Percentiles rank a stretch among this genome's conserved stretches.
Evolutionary conservation across 1,140 invertebrate genomes (phyloP).

Genomic region (Microplitis demolitor): DNA sequence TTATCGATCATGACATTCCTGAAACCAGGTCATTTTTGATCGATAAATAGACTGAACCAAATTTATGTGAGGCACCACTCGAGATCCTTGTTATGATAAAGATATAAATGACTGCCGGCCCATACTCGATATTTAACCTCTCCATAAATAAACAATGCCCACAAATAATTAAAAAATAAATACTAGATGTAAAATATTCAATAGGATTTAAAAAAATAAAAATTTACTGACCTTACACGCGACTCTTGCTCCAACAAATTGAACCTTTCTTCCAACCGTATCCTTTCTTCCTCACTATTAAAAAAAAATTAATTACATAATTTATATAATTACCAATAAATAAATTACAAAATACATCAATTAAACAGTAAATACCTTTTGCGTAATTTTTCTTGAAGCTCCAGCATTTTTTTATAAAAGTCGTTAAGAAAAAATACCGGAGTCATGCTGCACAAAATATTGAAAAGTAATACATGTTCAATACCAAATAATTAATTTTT

Average conservation of each 20-base stretch:
- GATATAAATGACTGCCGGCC: neutral
- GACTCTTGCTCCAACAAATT: conserved; percentile 50
- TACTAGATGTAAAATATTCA: no score
- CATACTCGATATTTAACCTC: neutral
- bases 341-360: neutral
- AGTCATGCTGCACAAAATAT: neutral
- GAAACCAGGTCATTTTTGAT: conserved; percentile 35
- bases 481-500: neutral
- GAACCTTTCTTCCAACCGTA: conserved; percentile 54
- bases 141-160: no score
- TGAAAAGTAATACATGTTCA: neutral
- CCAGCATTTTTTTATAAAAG: conserved; percentile 19
- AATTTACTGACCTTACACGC: conserved; percentile 45
- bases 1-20: conserved; percentile 40
- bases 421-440: neutral
- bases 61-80: neutral
- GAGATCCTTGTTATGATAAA: neutral
- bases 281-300: conserved; percentile 54
- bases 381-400: conserved; percentile 20
- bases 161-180: no score
- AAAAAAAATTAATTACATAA: neutral
- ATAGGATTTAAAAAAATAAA: neutral
- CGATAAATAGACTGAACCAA: conserved; percentile 28
- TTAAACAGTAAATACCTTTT: conserved; percentile 12
- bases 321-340: neutral